Evolutionary conservation across 2,888 invertebrate species (phyloP).

Genomic region (Tachina fera): DNA sequence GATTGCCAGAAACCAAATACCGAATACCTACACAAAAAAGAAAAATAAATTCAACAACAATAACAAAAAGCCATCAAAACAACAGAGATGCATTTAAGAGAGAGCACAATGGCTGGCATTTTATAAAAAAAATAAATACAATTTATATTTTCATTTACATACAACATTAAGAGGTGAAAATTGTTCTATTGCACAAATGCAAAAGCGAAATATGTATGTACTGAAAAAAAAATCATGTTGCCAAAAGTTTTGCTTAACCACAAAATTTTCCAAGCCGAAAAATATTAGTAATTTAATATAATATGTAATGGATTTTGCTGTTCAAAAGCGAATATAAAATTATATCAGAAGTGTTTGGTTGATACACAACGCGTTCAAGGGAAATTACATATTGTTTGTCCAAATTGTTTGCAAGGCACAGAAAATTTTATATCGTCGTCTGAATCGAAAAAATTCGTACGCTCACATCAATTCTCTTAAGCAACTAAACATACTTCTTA

Average conservation of each 20-base stretch:
- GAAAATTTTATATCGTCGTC: too few species aligned
- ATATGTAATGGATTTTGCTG: too few species aligned
- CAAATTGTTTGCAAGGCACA: too few species aligned
- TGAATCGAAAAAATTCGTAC: too few species aligned
- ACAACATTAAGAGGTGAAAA: constrained; percentile 52
- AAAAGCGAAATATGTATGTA: constrained; percentile 11
- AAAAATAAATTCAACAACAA: constrained; percentile 10
- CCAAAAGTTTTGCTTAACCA: constrained; percentile 21
- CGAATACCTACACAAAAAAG: constrained; percentile 43
- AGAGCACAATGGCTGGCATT: constrained; percentile 33
- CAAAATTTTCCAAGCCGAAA: constrained; percentile 20
- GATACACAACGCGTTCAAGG: too few species aligned
- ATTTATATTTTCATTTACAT: constrained; percentile 23
- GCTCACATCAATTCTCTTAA: too few species aligned
- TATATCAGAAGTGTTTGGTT: too few species aligned
- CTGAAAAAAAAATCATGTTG: constrained; percentile 10
- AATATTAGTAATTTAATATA: background rate
- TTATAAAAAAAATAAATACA: constrained; percentile 5
- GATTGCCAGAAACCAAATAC: constrained; percentile 69
- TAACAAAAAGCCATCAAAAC: constrained; percentile 37
- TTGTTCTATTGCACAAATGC: constrained; percentile 34
- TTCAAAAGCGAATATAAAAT: too few species aligned
- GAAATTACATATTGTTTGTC: too few species aligned
- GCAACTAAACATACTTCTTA: too few species aligned
- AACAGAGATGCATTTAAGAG: constrained; percentile 49